phyloP scores from a whole-genome alignment of 2,797 vertebrate genomes.

The Sparus aurata region DNA sequence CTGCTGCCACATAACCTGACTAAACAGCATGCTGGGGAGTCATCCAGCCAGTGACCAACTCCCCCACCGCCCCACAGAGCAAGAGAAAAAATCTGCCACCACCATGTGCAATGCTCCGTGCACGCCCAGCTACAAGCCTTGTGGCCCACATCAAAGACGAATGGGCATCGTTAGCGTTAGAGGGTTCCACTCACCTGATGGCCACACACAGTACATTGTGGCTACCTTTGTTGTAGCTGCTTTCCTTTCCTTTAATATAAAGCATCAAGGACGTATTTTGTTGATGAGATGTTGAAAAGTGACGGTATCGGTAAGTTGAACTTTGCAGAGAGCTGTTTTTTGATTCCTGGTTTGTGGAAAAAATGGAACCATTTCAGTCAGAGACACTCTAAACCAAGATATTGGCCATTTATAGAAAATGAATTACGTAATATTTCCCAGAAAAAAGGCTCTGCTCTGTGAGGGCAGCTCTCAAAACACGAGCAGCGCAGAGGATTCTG shows the following conservation, averaged over 20 bases:
- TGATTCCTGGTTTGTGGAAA: background rate
- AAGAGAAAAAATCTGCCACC: constrained; percentile 50
- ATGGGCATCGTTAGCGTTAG: background rate
- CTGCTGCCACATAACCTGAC: constrained; percentile 69
- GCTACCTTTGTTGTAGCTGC: background rate
- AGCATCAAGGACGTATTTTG: background rate
- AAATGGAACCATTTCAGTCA: background rate
- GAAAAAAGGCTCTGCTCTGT: constrained; percentile 2
- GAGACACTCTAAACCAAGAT: background rate
- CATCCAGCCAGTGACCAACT: constrained; percentile 49
- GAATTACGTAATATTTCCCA: background rate
- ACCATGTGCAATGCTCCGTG: constrained; percentile 16
- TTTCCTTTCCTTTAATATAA: background rate
- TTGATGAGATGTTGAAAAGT: background rate
- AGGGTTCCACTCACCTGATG: constrained; percentile 1
- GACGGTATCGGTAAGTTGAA: background rate
- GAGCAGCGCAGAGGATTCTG: background rate
- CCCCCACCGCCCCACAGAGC: constrained; percentile 37
- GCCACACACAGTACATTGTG: background rate
- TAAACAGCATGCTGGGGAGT: constrained; percentile 63
- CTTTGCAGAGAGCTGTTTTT: background rate
- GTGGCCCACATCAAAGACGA: background rate
- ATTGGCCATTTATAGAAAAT: background rate
- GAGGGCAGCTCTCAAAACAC: background rate
- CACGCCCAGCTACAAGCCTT: no score